phyloP scores from a whole-genome alignment of 2,797 vertebrate species.

The Pipistrellus pipistrellus region DNA sequence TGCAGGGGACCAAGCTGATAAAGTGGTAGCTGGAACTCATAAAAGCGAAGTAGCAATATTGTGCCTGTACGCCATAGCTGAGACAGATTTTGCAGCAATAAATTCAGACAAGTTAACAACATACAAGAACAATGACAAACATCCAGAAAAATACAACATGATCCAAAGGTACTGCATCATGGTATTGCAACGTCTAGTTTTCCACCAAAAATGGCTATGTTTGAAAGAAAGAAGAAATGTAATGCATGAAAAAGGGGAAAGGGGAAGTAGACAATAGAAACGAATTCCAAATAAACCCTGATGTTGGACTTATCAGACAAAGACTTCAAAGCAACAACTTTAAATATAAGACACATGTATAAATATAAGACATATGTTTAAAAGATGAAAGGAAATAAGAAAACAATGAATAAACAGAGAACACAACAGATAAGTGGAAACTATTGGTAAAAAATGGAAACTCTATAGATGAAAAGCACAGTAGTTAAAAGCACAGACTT shows the following conservation, averaged over 20 bases:
- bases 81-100: neutral
- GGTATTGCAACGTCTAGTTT: neutral
- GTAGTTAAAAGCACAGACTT: neutral
- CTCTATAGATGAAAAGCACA: neutral
- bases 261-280: neutral
- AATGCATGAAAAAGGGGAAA: neutral
- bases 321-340: neutral
- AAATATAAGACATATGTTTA: neutral
- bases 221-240: neutral
- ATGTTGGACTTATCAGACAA: neutral
- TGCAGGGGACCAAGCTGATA: neutral
- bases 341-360: neutral
- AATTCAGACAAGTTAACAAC: neutral
- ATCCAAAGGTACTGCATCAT: neutral
- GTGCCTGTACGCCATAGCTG: neutral
- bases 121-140: neutral
- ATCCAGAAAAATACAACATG: neutral
- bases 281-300: neutral
- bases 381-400: neutral
- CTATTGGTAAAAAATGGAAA: neutral
- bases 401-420: neutral
- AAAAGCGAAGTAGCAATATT: neutral
- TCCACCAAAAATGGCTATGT: neutral
- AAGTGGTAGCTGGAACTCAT: neutral
- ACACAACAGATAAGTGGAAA: neutral